Percentiles rank a stretch among this genome's conserved stretches.
phyloP scores from a whole-genome alignment of 2,888 invertebrate genomes.

The Microctonus aethiopoides region DNA sequence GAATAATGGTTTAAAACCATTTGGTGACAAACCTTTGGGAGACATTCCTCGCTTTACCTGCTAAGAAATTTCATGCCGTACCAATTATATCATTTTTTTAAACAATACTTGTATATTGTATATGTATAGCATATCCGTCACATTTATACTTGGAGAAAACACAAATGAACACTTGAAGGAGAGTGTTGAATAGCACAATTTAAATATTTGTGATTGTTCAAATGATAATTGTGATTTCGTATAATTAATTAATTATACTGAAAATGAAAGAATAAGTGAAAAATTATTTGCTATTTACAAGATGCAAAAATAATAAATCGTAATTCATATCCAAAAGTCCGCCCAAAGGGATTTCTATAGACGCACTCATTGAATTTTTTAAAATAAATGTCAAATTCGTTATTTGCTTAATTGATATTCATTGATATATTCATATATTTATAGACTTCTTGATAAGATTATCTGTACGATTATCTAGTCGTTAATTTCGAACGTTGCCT shows the following conservation, averaged over 20 bases:
- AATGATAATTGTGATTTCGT: background rate
- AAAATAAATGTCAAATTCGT: background rate
- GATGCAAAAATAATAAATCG: background rate
- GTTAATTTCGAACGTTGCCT: background rate
- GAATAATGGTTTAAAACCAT: conserved; percentile 20
- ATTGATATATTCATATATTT: background rate
- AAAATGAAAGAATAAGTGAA: background rate
- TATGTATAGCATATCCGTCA: background rate
- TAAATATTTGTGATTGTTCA: background rate
- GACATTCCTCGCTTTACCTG: conserved; percentile 50
- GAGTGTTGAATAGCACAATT: background rate
- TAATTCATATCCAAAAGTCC: conserved; percentile 5
- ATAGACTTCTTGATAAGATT: background rate
- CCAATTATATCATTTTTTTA: conserved; percentile 41
- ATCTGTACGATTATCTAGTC: background rate
- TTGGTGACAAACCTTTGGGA: conserved; percentile 35
- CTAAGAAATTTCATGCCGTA: conserved; percentile 53
- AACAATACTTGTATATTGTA: conserved; percentile 15
- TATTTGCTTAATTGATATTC: background rate
- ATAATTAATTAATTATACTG: background rate
- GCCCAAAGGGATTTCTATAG: conserved; percentile 20
- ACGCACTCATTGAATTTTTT: conserved; percentile 20
- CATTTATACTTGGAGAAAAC: background rate
- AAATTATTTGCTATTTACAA: background rate
- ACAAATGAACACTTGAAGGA: background rate